Base-by-base conservation (phyloP, 2,797 vertebrate species). In the Sphaeramia orbicularis region DNA sequence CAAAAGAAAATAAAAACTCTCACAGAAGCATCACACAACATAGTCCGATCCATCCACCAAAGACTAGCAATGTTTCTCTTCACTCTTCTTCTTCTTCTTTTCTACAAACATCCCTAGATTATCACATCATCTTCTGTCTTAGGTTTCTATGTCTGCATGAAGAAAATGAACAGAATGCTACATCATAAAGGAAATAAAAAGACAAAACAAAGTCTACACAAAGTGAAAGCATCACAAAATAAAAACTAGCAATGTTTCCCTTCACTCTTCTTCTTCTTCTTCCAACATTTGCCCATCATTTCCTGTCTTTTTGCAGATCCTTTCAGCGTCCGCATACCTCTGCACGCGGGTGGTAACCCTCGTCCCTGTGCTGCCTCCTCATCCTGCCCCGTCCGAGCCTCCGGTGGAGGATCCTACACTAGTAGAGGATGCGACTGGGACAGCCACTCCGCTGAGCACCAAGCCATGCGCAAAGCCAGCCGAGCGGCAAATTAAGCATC, bases 401-500 rank as follows among this genome's bases (percentile, higher is more conserved):
- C 65, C 10, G 45, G 69, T 38, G 52, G 74, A 49, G 72, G 48
- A 81, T 71, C 53, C 76, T 60, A 54, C 78, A 61, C 74, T 76
- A 55, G 43, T 0, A 60, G 81, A 77, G 85, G 78, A 81, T 81
- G 73, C 63, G 81, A 89, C 71, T 83, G 84, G 81, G 85, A 77
- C 84, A 84, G 80, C 79, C 83, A 76, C 89, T 90, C 71, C 74
- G 53, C 78, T 76, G 89, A 90, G 80, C 84, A 79, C 44, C 78
- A 74, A 91, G 84, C 85, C 83, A 84, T 86, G 90, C 86, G 80
- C 86, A 84, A 85, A 81, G 72, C 73, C 85, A 52, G 74, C 90
- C 87, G 51, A 90, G 85, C 90, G 71, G 79, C 78, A 93, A 93
- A 93, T 92, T 80, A 89, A 81, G 85, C 89, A 81, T 91, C 88